Evolutionary conservation across 2,888 invertebrate genomes (phyloP).

Genomic region (Liposcelis brunnea): DNA sequence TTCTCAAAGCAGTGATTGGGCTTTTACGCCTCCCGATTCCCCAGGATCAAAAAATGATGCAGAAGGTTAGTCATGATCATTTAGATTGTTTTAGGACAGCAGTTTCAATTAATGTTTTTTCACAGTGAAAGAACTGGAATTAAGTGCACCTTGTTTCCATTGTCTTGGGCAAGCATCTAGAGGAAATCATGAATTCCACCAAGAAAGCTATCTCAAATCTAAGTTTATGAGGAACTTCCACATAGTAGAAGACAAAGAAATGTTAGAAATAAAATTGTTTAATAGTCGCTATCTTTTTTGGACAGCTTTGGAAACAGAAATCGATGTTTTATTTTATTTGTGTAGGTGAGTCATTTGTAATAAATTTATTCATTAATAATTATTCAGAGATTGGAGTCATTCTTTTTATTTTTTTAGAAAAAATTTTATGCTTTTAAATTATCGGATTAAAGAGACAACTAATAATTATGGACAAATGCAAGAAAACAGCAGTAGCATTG

Average conservation of each 20-base stretch:
- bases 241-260: background rate
- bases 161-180: background rate
- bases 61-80: too few species aligned
- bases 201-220: background rate
- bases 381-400: too few species aligned
- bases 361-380: too few species aligned
- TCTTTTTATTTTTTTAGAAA: background rate
- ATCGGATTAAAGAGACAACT: background rate
- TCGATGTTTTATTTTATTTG: background rate
- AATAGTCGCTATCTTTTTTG: background rate
- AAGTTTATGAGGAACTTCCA: background rate
- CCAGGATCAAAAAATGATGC: too few species aligned
- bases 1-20: too few species aligned
- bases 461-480: too few species aligned
- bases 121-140: too few species aligned
- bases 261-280: background rate
- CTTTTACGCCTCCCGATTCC: too few species aligned
- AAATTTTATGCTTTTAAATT: background rate
- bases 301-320: background rate
- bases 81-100: too few species aligned
- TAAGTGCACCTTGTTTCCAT: background rate
- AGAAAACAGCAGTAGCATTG: too few species aligned
- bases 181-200: background rate
- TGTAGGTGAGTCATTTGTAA: background rate
- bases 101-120: too few species aligned